phyloP scores from a whole-genome alignment of 2,113 vertebrate species.

The Uria aalge region DNA sequence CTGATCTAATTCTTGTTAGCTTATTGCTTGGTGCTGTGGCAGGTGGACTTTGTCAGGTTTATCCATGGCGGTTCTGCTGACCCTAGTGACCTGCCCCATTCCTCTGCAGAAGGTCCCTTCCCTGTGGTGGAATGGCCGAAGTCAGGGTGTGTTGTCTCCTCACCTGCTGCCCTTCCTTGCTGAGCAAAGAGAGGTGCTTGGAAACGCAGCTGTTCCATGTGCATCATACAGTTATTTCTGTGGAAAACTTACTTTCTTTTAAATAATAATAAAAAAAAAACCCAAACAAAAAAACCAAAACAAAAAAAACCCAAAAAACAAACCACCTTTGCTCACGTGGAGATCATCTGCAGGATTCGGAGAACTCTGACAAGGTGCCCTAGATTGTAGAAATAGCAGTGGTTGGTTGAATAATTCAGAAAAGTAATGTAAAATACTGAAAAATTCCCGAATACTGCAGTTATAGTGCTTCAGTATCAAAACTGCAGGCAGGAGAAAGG shows the following conservation, averaged over 20 bases:
- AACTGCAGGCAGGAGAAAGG: neutral
- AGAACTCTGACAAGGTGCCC: neutral
- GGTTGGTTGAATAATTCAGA: neutral
- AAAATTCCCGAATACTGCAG: neutral
- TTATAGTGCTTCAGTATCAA: neutral
- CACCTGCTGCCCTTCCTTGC: neutral
- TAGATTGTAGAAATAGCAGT: neutral
- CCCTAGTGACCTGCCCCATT: neutral
- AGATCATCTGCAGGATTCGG: neutral
- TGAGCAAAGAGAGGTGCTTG: neutral
- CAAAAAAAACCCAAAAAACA: too few species aligned
- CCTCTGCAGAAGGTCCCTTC: neutral
- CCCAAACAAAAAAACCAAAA: too few species aligned
- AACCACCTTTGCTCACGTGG: fast-evolving
- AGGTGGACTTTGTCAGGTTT: conserved; percentile 34
- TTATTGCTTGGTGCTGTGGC: neutral
- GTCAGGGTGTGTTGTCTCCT: neutral
- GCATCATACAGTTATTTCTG: neutral
- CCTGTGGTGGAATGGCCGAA: neutral
- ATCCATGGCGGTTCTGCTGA: neutral
- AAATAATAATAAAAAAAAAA: neutral
- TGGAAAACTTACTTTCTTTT: neutral
- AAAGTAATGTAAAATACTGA: neutral
- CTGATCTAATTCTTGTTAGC: conserved; percentile 35
- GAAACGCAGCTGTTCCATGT: neutral